Evolutionary conservation across 2,888 invertebrate genomes (phyloP), one percentile per base, ranked within the genome.

Genomic region (Anarsia innoxiella): DNA sequence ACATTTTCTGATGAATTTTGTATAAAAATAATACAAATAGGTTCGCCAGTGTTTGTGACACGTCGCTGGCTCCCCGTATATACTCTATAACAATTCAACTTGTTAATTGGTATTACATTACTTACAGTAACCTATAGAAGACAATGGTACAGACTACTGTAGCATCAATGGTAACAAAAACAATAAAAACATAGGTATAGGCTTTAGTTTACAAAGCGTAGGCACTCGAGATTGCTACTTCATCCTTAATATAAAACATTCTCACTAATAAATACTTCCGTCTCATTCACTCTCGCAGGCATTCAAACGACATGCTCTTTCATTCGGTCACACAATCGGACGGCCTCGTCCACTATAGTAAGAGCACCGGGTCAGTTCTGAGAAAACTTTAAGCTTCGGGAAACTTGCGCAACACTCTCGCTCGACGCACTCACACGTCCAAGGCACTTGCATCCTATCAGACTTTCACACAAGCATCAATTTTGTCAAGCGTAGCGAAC

Each of bases 211-310:
- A 84, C 82, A 83, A 83, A 83, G 84, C 84, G 76, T 83, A 84
- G 84, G 84, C 84, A 84, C 84, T 84, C 84, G 84, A 84, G 84
- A 84, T 84, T 84, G 82, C 84, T 82, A 80, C 75, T 78, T 79
- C 71, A 73, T 59, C 69, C 76, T 79, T 71, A 65, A 66, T 54
- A 64, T 72, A 77, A n/a, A 64, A 66, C 83, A 78, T 77, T 78
- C 83, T 78, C 78, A 83, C 82, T 68, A 84, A 84, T 84, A 84
- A 84, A 84, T 84, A 84, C 78, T 59, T 66, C 61, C 74, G 59
- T 72, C 67, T 49, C 74, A 66, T 63, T 66, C 77, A 68, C 59
- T 61, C 70, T 51, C 59, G 44, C 45, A 40, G 52, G 53, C 58
- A 32, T 40, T 33, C 12, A n/a, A 53, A n/a, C 49, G 42, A 56